Conservation (phyloP, 2,888 invertebrate species). For the Pomacea canaliculata region DNA sequence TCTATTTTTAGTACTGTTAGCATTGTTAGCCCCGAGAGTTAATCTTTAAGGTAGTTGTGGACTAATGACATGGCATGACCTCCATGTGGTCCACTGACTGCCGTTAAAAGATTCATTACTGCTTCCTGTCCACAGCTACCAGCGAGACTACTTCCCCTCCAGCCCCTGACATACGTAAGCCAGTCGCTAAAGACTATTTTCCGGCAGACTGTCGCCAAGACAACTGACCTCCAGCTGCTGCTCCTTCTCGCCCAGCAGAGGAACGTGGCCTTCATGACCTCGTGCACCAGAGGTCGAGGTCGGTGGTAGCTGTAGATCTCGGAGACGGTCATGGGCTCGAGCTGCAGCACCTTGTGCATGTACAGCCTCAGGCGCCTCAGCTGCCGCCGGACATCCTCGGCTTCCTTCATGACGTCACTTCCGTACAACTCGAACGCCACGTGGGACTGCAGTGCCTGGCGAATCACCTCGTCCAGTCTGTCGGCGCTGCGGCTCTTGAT, state of each 20-base stretch:
- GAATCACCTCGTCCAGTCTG: slow-evolving; percentile 39
- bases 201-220: too few species aligned
- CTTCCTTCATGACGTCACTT: slow-evolving; percentile 33
- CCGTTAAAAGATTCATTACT: too few species aligned
- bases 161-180: too few species aligned
- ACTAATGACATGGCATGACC: too few species aligned
- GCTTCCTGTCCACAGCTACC: too few species aligned
- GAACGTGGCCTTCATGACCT: slow-evolving; percentile 48
- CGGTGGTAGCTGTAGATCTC: slow-evolving; percentile 51
- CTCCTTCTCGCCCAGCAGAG: slow-evolving; percentile 49
- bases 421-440: slow-evolving; percentile 38
- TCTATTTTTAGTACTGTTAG: too few species aligned
- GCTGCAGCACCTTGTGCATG: slow-evolving; percentile 40
- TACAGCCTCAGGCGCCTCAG: slow-evolving; percentile 32
- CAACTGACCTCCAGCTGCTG: slow-evolving; percentile 30
- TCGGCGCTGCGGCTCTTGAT: slow-evolving; percentile 41
- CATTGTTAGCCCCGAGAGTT: too few species aligned
- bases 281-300: slow-evolving; percentile 45
- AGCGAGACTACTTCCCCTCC: too few species aligned
- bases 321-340: slow-evolving; percentile 49
- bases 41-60: too few species aligned
- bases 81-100: too few species aligned
- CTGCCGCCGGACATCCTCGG: slow-evolving; percentile 27
- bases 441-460: slow-evolving; percentile 37
- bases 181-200: too few species aligned